Percentiles rank a stretch among this genome's conserved stretches.
Conservation (phyloP, 2,113 vertebrate genomes). For the Chunga burmeisteri region DNA sequence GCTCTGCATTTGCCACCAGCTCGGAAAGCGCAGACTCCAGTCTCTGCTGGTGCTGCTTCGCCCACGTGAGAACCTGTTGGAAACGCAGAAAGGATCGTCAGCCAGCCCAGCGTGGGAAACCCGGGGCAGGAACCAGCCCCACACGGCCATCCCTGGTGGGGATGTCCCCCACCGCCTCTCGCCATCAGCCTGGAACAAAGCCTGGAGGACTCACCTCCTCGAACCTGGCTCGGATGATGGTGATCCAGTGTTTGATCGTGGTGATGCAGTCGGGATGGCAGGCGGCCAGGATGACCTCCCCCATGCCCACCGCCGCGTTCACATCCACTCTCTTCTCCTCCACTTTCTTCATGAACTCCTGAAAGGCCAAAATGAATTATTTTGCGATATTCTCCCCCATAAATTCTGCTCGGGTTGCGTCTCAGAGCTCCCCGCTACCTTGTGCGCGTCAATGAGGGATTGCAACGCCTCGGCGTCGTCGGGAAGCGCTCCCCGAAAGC, state of each 20-base stretch:
- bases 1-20: constrained; percentile 89
- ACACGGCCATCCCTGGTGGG: fast-evolving
- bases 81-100: fast-evolving
- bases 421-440: constrained; percentile 53
- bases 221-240: constrained; percentile 95
- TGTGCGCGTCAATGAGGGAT: constrained; percentile 86
- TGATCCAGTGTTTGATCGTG: constrained; percentile 99
- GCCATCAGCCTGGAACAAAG: fast-evolving
- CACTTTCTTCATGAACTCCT: constrained; percentile 97
- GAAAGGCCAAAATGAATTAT: not conserved
- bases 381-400: fast-evolving
- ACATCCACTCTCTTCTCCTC: constrained; percentile 92
- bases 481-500: constrained; percentile 93
- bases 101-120: not conserved
- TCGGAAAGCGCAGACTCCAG: constrained; percentile 88
- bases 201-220: constrained; percentile 84
- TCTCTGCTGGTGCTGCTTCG: constrained; percentile 96
- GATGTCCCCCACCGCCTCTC: not conserved
- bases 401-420: fast-evolving
- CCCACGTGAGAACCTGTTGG: constrained; percentile 92
- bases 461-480: constrained; percentile 92
- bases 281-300: constrained; percentile 87
- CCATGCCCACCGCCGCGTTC: constrained; percentile 89
- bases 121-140: not conserved
- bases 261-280: constrained; percentile 97